Conservation (phyloP, 2,888 invertebrate genomes). For the Caprella mutica region DNA sequence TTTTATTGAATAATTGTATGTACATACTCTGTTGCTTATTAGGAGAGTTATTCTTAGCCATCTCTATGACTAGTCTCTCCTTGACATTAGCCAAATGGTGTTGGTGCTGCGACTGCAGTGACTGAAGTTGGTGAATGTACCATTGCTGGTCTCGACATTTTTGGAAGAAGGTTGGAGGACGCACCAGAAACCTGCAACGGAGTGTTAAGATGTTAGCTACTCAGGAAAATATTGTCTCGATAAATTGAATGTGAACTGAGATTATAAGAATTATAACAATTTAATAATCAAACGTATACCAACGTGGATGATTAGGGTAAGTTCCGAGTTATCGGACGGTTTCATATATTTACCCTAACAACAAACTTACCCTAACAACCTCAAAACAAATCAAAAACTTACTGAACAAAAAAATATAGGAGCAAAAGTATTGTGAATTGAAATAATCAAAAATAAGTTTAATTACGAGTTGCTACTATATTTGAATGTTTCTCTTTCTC, state of each 20-base stretch:
- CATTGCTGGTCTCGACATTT: constrained; percentile 85
- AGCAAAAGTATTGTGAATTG: too few relatives aligned
- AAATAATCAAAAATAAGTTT: too few relatives aligned
- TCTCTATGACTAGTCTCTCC: constrained; percentile 44
- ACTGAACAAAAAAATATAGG: too few relatives aligned
- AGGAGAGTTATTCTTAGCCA: not conserved
- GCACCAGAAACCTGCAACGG: constrained; percentile 75
- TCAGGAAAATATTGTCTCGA: too few relatives aligned
- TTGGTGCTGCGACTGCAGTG: constrained; percentile 65
- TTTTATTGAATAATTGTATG: too few relatives aligned
- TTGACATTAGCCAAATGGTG: constrained; percentile 73
- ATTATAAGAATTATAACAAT: not conserved
- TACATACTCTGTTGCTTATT: not conserved
- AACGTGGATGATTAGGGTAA: too few relatives aligned
- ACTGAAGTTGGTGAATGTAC: constrained; percentile 74
- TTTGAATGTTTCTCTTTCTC: too few relatives aligned
- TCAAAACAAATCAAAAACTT: too few relatives aligned
- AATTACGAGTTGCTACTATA: too few relatives aligned
- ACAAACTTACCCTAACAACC: not conserved
- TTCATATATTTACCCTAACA: not conserved
- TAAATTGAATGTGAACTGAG: too few relatives aligned
- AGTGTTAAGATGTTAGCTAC: too few relatives aligned
- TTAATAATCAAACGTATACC: not conserved
- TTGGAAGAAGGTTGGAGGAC: constrained; percentile 86
- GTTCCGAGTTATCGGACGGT: too few relatives aligned